phyloP scores from a whole-genome alignment of 2,888 invertebrate genomes.

The Mactromeris polynyma region DNA sequence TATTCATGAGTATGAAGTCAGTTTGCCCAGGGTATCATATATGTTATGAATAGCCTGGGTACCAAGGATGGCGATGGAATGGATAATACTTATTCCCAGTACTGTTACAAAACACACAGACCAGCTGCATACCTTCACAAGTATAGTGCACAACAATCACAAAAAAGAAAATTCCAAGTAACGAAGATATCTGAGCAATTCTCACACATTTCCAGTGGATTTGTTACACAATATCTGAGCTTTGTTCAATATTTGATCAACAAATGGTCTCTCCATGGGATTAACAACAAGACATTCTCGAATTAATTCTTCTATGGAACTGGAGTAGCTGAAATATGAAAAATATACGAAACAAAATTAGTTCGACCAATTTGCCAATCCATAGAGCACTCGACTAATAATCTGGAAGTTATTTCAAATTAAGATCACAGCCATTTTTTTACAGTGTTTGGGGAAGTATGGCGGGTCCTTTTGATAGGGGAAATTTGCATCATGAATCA shows the following conservation, averaged over 20 bases:
- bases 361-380: too few species aligned
- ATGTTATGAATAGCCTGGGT: not conserved
- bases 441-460: too few species aligned
- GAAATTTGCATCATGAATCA: too few species aligned
- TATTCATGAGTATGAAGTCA: not conserved
- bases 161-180: not conserved
- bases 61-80: not conserved
- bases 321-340: conserved; percentile 85
- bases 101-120: not conserved
- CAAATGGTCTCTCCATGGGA: conserved; percentile 92
- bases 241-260: conserved; percentile 88
- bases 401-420: not conserved
- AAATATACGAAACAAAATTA: too few species aligned
- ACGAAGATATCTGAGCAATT: not conserved
- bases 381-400: not conserved
- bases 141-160: not conserved
- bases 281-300: conserved; percentile 92
- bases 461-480: too few species aligned
- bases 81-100: not conserved
- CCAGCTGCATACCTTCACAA: not conserved
- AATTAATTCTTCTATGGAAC: conserved; percentile 92
- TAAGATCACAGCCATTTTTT: not conserved
- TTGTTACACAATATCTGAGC: conserved; percentile 52
- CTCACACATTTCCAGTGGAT: conserved; percentile 12
- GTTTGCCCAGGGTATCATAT: not conserved